Percentiles rank a stretch among this genome's conserved stretches.
Conservation (phyloP, 1,140 invertebrate genomes). For the Drosophila prosaltans region DNA sequence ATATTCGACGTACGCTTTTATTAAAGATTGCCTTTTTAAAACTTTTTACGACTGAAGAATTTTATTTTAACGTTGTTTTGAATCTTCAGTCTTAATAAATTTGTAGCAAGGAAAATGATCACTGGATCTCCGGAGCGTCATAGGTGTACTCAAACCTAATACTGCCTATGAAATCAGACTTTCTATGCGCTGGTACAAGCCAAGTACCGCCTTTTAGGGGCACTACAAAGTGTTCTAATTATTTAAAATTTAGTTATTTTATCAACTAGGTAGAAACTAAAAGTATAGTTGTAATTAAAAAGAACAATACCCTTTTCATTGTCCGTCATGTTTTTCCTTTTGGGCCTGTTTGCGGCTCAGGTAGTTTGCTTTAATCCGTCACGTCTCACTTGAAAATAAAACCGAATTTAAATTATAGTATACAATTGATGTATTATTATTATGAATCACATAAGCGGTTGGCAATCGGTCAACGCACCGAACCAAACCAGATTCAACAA, state of each 20-base stretch:
- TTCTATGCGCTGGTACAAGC: too few relatives aligned
- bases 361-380: conserved; percentile 56
- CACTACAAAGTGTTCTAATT: not conserved
- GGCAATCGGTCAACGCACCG: not conserved
- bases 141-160: too few relatives aligned
- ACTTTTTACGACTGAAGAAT: too few relatives aligned
- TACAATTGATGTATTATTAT: not conserved
- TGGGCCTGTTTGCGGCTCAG: conserved; percentile 20
- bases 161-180: too few relatives aligned
- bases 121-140: too few relatives aligned
- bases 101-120: too few relatives aligned
- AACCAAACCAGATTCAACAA: not conserved
- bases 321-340: conserved; percentile 52
- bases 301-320: conserved; percentile 58
- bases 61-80: too few relatives aligned
- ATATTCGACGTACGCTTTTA: not conserved
- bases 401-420: conserved; percentile 16
- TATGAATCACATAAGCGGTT: not conserved
- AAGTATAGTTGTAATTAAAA: too few relatives aligned
- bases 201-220: not conserved
- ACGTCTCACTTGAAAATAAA: conserved; percentile 62
- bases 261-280: not conserved
- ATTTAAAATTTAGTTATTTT: conserved; percentile 1
- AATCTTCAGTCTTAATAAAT: too few relatives aligned
- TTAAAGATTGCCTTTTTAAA: not conserved